A percentile compares a stretch with the other conserved stretches of the same genome.
phyloP scores from a whole-genome alignment of 2,113 vertebrate species.

The Neodon shergylaensis region DNA sequence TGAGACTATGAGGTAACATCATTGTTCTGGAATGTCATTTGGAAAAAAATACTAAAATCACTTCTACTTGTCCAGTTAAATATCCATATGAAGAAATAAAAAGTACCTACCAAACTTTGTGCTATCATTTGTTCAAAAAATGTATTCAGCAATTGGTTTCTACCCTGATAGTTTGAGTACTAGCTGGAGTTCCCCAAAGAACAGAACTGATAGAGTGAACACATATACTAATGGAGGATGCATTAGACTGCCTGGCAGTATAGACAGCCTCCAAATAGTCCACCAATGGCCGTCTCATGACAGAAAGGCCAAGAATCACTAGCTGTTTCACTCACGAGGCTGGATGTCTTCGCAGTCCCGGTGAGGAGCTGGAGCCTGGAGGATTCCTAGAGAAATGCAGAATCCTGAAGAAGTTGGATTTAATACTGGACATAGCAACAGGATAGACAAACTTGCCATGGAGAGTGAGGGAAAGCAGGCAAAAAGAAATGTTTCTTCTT shows the following conservation, averaged over 20 bases:
- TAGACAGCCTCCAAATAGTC: background rate
- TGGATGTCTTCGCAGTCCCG: too few species aligned
- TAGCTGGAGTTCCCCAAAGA: background rate
- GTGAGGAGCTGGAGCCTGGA: too few species aligned
- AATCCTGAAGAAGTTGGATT: background rate
- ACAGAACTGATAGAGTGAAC: background rate
- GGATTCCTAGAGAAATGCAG: background rate
- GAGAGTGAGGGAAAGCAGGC: too few species aligned
- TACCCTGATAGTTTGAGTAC: conserved; percentile 75
- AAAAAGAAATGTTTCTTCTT: too few species aligned
- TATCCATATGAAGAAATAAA: background rate
- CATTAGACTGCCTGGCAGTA: background rate
- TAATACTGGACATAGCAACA: too few species aligned
- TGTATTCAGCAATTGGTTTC: conserved; percentile 68
- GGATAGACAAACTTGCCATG: too few species aligned
- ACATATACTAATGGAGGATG: background rate
- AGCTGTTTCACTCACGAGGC: too few species aligned
- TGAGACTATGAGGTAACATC: conserved; percentile 54
- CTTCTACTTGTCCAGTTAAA: background rate
- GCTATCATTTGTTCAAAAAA: conserved; percentile 56
- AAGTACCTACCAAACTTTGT: conserved; percentile 24
- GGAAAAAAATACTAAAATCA: conserved; percentile 44
- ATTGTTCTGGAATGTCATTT: conserved; percentile 64
- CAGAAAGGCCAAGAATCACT: background rate
- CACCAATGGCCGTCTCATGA: background rate